phyloP scores from a whole-genome alignment of 2,113 vertebrate species.

The Microtus oregoni region DNA sequence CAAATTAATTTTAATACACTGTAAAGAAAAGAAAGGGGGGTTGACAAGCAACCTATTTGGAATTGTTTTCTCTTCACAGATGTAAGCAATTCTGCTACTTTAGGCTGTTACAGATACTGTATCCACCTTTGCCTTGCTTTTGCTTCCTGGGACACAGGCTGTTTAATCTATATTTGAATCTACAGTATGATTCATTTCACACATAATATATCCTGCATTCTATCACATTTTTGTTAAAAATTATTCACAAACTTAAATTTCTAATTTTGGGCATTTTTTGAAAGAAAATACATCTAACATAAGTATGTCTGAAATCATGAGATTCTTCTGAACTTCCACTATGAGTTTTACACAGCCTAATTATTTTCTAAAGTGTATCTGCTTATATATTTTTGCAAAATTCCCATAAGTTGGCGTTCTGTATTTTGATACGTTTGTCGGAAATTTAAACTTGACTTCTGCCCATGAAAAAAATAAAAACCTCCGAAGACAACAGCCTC shows the following conservation, averaged over 20 bases:
- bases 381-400: slow-evolving; percentile 89
- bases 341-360: slow-evolving; percentile 86
- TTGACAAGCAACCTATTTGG: background rate
- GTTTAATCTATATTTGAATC: background rate
- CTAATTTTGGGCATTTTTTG: slow-evolving; percentile 13
- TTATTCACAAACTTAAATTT: slow-evolving; percentile 38
- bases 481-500: background rate
- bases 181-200: background rate
- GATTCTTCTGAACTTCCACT: slow-evolving; percentile 64
- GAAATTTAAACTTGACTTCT: slow-evolving; percentile 93
- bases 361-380: slow-evolving; percentile 90
- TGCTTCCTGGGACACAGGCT: background rate
- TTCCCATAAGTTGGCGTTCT: slow-evolving; percentile 92
- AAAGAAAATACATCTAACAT: background rate
- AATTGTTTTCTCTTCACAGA: slow-evolving; percentile 4
- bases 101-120: background rate
- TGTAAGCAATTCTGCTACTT: background rate
- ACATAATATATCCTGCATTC: background rate
- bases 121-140: background rate
- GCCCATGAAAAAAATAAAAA: slow-evolving; percentile 84
- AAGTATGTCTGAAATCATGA: background rate
- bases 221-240: slow-evolving; percentile 41
- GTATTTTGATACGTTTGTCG: slow-evolving; percentile 89
- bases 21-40: background rate
- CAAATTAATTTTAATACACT: background rate